Base-by-base conservation (phyloP, 2,113 vertebrate species). In the Cebidichthys violaceus region DNA sequence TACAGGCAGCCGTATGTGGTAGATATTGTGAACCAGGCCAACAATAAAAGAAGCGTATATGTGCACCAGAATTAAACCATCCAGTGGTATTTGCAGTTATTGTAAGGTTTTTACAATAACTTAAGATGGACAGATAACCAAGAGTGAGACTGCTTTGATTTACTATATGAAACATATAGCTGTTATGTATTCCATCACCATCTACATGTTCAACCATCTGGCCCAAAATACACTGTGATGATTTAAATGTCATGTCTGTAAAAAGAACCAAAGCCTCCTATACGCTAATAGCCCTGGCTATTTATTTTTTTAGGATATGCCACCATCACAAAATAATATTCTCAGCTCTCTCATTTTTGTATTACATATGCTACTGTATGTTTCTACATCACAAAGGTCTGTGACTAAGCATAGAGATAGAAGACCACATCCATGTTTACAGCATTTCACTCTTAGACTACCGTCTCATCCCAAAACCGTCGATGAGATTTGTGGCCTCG, bases 361-460 rank as follows among this genome's bases (percentile, higher is more conserved):
- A 70, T 84, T 65, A 50, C 33, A 74, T 35, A 60, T 77, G 83
- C 74, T 76, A 77, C 76, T 82, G 64, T 77, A 62, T 71, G 75
- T 60, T 81, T 27, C 64, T 54, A 69, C 54, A 88, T 71, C 85
- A 81, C 82, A 90, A 77, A 83, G 75, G 60, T 89, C 82, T 92
- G 90, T 89, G 91, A 89, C 87, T 90, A 90, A 87, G 90, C 86
- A 88, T 59, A 67, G 73, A 89, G 55, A 86, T 45, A 57, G 31
- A 37, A 68, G 2, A 70, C 5, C 73, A 70, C 79, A 80, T 88
- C 74, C 86, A 78, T 90, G 83, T 89, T 88, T 72, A 90, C 87
- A 82, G 84, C 84, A 18, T 81, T 68, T 55, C 47, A 80, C 77
- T 73, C 50, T 70, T 55, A 71, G 55, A 65, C 62, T 60, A 14